Evolutionary conservation across 2,797 vertebrate species (phyloP).

Genomic region (Linurgus olivaceus): DNA sequence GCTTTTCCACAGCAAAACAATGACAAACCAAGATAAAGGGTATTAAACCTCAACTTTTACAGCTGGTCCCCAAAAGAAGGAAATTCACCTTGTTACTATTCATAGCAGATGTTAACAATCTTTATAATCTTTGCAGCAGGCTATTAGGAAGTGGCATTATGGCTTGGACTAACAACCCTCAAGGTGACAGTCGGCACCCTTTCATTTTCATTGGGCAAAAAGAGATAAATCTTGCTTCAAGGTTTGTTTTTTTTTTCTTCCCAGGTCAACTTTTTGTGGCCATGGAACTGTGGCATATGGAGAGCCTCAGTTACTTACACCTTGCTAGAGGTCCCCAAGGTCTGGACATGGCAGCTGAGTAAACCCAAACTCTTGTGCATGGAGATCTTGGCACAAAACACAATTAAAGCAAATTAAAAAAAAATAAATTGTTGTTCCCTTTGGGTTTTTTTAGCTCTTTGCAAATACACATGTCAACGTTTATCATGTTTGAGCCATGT

Average conservation of each 20-base stretch:
- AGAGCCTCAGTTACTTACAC: conserved; percentile 43
- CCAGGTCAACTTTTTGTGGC: conserved; percentile 48
- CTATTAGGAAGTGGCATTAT: background rate
- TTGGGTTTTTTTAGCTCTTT: background rate
- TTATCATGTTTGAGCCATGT: background rate
- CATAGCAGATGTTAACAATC: background rate
- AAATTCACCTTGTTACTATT: background rate
- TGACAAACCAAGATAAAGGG: background rate
- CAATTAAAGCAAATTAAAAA: background rate
- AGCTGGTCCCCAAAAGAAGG: background rate
- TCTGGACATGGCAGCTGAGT: background rate
- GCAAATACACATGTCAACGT: background rate
- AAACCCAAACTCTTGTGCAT: background rate
- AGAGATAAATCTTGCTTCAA: background rate
- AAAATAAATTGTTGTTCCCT: background rate
- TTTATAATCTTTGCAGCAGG: background rate
- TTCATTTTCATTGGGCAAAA: background rate
- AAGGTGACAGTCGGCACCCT: background rate
- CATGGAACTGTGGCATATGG: conserved; percentile 50
- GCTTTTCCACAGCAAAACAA: background rate
- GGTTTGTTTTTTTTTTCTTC: background rate
- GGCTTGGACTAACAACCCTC: background rate
- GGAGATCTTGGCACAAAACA: background rate
- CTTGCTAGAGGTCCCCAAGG: conserved; percentile 11
- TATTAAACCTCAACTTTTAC: background rate